phyloP scores from a whole-genome alignment of 2,797 vertebrate species.

The Gadopsis bispinosus region DNA sequence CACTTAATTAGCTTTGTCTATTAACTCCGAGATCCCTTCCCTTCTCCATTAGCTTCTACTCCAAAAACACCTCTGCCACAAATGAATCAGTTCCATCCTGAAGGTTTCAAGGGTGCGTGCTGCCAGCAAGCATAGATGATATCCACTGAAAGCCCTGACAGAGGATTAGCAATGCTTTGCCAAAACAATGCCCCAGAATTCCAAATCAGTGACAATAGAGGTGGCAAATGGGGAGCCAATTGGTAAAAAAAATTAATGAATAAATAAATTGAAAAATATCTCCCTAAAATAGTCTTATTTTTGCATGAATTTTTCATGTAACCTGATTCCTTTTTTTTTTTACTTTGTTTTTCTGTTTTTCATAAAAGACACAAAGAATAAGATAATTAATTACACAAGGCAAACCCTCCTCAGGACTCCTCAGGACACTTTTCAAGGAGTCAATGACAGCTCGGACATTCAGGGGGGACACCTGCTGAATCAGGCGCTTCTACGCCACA shows the following conservation, averaged over 20 bases:
- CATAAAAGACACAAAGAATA: neutral
- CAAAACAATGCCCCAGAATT: slow-evolving; percentile 54
- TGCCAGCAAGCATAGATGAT: slow-evolving; percentile 50
- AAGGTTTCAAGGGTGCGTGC: slow-evolving; percentile 44
- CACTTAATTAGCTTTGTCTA: slow-evolving; percentile 67
- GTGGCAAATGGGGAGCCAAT: slow-evolving; percentile 1
- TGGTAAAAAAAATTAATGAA: slow-evolving; percentile 5
- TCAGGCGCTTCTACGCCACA: slow-evolving; percentile 82
- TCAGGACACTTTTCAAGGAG: slow-evolving; percentile 40
- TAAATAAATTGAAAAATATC: neutral
- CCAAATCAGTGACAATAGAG: slow-evolving; percentile 27
- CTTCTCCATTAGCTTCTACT: slow-evolving; percentile 59
- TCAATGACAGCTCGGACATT: slow-evolving; percentile 59
- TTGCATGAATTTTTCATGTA: neutral
- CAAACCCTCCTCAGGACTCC: slow-evolving; percentile 60
- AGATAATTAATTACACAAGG: slow-evolving; percentile 51
- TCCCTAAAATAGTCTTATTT: neutral
- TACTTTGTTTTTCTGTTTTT: neutral
- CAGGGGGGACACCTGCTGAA: slow-evolving; percentile 81
- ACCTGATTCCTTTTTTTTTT: neutral
- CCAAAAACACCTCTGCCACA: slow-evolving; percentile 50
- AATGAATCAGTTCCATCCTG: slow-evolving; percentile 48
- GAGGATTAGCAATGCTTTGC: slow-evolving; percentile 38
- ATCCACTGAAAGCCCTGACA: slow-evolving; percentile 44
- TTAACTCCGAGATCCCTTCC: slow-evolving; percentile 24